phyloP scores from a whole-genome alignment of 2,797 vertebrate genomes.

The Glyptemys insculpta region DNA sequence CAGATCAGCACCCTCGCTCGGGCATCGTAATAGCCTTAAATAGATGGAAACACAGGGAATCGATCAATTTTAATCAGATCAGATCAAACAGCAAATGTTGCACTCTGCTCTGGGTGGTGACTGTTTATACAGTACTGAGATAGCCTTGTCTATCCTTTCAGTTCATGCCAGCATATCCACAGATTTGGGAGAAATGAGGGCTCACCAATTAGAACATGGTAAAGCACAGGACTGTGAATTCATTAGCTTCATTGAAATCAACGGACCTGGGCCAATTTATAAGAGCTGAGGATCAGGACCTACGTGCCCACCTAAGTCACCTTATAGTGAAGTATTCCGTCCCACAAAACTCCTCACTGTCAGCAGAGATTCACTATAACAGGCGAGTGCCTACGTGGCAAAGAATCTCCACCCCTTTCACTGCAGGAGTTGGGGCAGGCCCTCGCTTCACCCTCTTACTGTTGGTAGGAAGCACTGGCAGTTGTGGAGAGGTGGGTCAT shows the following conservation, averaged over 20 bases:
- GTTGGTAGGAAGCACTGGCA: neutral
- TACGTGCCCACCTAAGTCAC: neutral
- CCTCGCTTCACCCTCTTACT: neutral
- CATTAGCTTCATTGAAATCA: neutral
- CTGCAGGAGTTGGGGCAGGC: neutral
- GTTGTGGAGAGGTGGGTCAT: neutral
- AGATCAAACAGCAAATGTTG: neutral
- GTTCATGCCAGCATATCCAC: neutral
- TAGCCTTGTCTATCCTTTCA: neutral
- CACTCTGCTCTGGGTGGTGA: neutral
- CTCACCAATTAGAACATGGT: neutral
- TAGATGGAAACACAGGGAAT: conserved; percentile 35
- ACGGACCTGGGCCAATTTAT: neutral
- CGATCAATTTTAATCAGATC: neutral
- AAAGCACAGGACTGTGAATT: neutral
- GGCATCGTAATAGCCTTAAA: conserved; percentile 91
- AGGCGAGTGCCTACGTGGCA: neutral
- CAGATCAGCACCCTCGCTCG: conserved; percentile 91
- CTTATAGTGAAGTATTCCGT: neutral
- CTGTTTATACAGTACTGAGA: neutral
- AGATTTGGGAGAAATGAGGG: neutral
- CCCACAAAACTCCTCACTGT: neutral
- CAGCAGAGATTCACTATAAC: neutral
- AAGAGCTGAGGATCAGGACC: neutral
- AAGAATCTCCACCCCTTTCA: neutral